Conservation (phyloP, 2,888 invertebrate species). For the Leptinotarsa tumamoca region DNA sequence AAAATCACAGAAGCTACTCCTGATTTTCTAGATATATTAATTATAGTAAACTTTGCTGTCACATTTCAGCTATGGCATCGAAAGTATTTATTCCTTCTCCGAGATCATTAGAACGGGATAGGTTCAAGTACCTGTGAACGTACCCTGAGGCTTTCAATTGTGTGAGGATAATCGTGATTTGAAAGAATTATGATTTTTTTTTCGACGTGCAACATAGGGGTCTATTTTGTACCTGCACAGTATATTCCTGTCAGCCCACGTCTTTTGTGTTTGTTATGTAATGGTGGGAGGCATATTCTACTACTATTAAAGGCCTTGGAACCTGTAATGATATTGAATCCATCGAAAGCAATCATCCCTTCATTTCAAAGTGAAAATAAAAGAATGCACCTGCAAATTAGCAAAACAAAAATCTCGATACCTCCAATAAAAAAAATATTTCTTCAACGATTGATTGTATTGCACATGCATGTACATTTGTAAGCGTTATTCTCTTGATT, state of each 20-base stretch:
- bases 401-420: too few species aligned
- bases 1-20: slow-evolving; percentile 64
- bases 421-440: too few species aligned
- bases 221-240: slow-evolving; percentile 22
- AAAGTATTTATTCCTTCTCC: background rate
- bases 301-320: background rate
- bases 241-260: slow-evolving; percentile 21
- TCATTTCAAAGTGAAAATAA: too few species aligned
- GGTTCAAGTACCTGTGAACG: slow-evolving; percentile 40
- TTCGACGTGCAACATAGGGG: slow-evolving; percentile 17
- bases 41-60: slow-evolving; percentile 60
- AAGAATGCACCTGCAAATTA: too few species aligned
- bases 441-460: too few species aligned
- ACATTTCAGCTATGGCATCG: slow-evolving; percentile 43
- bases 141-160: slow-evolving; percentile 43
- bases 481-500: too few species aligned
- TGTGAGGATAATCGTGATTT: slow-evolving; percentile 47
- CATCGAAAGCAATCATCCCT: too few species aligned
- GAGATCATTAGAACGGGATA: background rate
- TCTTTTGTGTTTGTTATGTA: slow-evolving; percentile 20
- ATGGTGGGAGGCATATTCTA: background rate
- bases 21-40: slow-evolving; percentile 65
- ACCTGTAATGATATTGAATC: too few species aligned
- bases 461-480: too few species aligned
- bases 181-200: slow-evolving; percentile 23